Evolutionary conservation across 2,888 invertebrate genomes (phyloP).

Genomic region (Lithodes maja): DNA sequence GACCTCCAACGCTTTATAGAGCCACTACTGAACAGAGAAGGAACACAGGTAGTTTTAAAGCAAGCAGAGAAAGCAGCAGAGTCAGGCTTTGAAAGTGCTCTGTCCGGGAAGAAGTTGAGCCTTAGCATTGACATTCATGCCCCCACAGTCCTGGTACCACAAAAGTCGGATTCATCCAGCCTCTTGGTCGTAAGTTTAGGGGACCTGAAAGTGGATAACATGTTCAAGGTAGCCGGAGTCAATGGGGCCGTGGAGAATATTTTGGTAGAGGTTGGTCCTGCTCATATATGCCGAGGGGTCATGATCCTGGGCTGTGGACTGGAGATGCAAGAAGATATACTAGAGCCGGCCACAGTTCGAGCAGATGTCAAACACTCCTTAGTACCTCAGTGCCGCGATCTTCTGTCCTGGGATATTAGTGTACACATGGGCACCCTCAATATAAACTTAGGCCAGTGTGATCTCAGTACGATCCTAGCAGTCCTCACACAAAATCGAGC

Average conservation of each 20-base stretch:
- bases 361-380: conserved; percentile 83
- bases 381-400: conserved; percentile 75
- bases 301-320: conserved; percentile 81
- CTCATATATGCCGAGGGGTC: conserved; percentile 78
- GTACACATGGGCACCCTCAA: conserved; percentile 81
- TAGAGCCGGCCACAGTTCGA: conserved; percentile 84
- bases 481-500: conserved; percentile 84
- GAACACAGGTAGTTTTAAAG: conserved; percentile 80
- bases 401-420: conserved; percentile 79
- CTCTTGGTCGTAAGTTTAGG: conserved; percentile 85
- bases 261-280: conserved; percentile 81
- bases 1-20: conserved; percentile 74
- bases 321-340: conserved; percentile 84
- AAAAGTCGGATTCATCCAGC: conserved; percentile 86
- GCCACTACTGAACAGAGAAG: conserved; percentile 68
- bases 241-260: conserved; percentile 80
- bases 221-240: conserved; percentile 80
- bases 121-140: conserved; percentile 83
- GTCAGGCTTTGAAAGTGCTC: conserved; percentile 41
- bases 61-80: conserved; percentile 76
- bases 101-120: conserved; percentile 78
- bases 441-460: conserved; percentile 84
- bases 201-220: conserved; percentile 86
- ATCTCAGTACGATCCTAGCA: conserved; percentile 82
- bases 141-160: conserved; percentile 85